Conservation (phyloP, 2,113 vertebrate species). For the Festucalex cinctus region DNA sequence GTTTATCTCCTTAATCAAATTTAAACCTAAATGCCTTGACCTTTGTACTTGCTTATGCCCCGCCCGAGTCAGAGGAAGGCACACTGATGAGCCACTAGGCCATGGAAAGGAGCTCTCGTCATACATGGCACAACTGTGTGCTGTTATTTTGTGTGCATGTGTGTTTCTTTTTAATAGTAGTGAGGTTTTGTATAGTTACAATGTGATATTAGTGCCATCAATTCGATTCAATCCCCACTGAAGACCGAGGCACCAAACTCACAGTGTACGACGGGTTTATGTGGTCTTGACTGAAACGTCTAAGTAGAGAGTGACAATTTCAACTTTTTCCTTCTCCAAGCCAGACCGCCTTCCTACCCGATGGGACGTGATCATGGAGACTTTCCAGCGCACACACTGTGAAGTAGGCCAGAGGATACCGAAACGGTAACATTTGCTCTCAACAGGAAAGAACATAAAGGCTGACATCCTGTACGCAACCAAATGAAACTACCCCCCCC, state of each 20-base stretch:
- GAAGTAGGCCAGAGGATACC: background rate
- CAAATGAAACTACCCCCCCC: conserved; percentile 3
- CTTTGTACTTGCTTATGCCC: conserved; percentile 9
- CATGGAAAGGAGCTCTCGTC: background rate
- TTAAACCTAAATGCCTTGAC: background rate
- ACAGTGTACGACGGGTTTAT: background rate
- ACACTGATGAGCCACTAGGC: conserved; percentile 3
- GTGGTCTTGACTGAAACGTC: background rate
- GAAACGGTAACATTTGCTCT: conserved; percentile 1
- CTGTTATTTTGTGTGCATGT: background rate
- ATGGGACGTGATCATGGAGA: background rate
- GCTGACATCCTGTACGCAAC: conserved; percentile 18
- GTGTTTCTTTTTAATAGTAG: background rate
- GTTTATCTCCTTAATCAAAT: no score
- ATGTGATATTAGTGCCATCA: background rate
- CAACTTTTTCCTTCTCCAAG: background rate
- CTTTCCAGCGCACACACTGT: background rate
- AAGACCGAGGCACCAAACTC: background rate
- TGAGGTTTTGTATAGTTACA: background rate
- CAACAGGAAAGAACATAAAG: conserved; percentile 21
- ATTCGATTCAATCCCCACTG: background rate
- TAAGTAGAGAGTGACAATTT: background rate
- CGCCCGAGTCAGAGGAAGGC: conserved; percentile 9
- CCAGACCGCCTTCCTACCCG: background rate
- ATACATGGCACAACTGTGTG: background rate